Evolutionary conservation across 2,113 vertebrate species (phyloP).

Genomic region (Ivindomyrus marchei): DNA sequence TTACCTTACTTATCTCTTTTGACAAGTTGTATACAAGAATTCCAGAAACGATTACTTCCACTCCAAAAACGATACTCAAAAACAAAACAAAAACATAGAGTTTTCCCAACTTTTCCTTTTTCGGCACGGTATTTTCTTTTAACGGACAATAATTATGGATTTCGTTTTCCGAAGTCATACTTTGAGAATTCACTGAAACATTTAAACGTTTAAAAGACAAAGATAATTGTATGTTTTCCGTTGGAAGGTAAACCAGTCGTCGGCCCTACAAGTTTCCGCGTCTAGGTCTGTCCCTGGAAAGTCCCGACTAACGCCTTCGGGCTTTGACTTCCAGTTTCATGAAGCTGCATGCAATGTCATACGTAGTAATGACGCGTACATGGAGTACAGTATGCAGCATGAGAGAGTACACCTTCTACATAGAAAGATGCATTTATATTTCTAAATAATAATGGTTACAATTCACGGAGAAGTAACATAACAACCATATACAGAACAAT

Average conservation of each 20-base stretch:
- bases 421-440: neutral
- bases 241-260: neutral
- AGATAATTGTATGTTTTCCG: neutral
- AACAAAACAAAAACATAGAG: constrained; percentile 23
- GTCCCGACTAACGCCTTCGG: constrained; percentile 2
- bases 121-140: neutral
- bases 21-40: constrained; percentile 27
- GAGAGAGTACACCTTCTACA: neutral
- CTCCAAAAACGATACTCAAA: constrained; percentile 30
- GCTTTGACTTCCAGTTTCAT: constrained; percentile 6
- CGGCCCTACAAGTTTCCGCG: neutral
- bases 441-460: neutral
- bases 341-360: neutral
- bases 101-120: neutral
- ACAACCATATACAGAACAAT: neutral
- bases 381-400: neutral
- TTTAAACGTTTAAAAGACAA: neutral
- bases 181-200: neutral
- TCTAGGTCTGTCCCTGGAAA: neutral
- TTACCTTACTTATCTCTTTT: constrained; percentile 31
- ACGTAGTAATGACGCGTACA: neutral
- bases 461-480: neutral
- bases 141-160: constrained; percentile 23
- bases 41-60: constrained; percentile 29
- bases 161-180: constrained; percentile 29